phyloP scores from a whole-genome alignment of 2,797 vertebrate species.

The Rhabdophis nuchalis region DNA sequence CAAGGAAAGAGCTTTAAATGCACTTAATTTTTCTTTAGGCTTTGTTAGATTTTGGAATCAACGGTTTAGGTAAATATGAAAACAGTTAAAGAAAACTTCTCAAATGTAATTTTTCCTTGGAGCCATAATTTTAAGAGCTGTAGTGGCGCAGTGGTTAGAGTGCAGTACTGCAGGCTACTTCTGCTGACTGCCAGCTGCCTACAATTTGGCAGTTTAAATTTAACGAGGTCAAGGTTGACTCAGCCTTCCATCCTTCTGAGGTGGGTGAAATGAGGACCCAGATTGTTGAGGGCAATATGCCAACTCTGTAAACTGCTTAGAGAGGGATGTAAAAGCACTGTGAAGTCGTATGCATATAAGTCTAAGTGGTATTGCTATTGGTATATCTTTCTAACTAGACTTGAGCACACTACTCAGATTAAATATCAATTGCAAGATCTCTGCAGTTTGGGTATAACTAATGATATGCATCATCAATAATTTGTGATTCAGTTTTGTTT shows the following conservation, averaged over 20 bases:
- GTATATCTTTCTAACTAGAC: neutral
- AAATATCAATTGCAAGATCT: neutral
- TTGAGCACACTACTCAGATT: neutral
- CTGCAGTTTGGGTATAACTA: neutral
- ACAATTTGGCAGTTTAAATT: too few relatives aligned
- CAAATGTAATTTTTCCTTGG: neutral
- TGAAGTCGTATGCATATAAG: too few relatives aligned
- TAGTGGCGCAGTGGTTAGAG: too few relatives aligned
- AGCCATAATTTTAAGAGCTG: neutral
- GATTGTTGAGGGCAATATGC: too few relatives aligned
- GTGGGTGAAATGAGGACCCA: too few relatives aligned
- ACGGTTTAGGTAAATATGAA: neutral
- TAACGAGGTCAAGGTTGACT: too few relatives aligned
- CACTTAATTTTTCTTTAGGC: neutral
- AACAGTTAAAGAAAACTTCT: neutral
- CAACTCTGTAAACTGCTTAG: too few relatives aligned
- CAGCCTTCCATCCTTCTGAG: too few relatives aligned
- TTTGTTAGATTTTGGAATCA: neutral
- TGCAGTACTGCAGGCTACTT: too few relatives aligned
- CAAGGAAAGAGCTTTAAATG: neutral
- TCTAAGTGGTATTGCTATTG: too few relatives aligned
- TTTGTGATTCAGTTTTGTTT: neutral
- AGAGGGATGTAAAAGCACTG: too few relatives aligned
- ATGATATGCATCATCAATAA: neutral
- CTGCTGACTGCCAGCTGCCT: too few relatives aligned